A percentile compares a stretch with the other conserved stretches of the same genome.
Evolutionary conservation across 2,888 invertebrate species (phyloP).

Genomic region (Germaria angustata): DNA sequence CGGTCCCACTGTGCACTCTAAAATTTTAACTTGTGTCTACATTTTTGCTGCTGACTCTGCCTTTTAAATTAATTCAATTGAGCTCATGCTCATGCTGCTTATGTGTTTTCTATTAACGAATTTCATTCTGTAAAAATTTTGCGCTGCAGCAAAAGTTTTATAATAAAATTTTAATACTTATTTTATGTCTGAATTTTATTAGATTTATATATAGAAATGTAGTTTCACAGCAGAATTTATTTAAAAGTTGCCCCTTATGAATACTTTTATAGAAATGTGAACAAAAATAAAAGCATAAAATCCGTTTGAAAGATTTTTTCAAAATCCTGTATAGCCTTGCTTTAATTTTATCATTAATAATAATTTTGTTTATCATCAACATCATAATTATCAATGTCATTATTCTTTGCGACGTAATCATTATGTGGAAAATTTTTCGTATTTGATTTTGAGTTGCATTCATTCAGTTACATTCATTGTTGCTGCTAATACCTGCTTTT

Average conservation of each 20-base stretch:
- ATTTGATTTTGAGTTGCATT: slow-evolving; percentile 21
- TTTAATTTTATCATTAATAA: not conserved
- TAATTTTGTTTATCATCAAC: not conserved
- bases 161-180: not conserved
- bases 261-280: too few species aligned
- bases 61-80: not conserved
- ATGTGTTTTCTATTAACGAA: not conserved
- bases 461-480: not conserved
- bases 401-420: not conserved
- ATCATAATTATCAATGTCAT: not conserved
- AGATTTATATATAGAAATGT: too few species aligned
- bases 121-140: not conserved
- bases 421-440: slow-evolving; percentile 4
- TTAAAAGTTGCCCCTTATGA: too few species aligned
- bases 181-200: not conserved
- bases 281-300: not conserved
- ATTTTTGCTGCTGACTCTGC: not conserved
- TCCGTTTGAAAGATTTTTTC: not conserved
- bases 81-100: not conserved
- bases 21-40: not conserved
- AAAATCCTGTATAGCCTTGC: not conserved
- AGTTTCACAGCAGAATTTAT: too few species aligned
- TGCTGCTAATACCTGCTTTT: not conserved
- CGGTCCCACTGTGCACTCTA: not conserved
- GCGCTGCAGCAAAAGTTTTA: not conserved